These are phyloP conservation scores for Camponotus vicinus DNA, from an alignment of 1,140 invertebrate species.

Conservation along the genomic window DNA sequence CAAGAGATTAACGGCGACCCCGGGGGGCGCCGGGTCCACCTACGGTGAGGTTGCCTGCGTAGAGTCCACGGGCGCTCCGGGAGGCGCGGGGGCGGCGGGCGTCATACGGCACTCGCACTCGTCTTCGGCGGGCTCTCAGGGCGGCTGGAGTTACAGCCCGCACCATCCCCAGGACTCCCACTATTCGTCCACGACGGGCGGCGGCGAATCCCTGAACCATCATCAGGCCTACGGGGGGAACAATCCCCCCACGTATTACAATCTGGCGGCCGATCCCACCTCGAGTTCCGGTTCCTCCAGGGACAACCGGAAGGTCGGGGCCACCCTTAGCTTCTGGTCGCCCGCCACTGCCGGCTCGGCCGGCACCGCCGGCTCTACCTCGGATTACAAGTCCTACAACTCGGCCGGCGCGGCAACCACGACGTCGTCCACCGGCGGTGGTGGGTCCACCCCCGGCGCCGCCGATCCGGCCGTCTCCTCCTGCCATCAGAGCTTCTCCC, in stretches of 20 bases:
- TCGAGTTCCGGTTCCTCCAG: constrained; percentile 84
- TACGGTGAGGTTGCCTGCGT: constrained; percentile 88
- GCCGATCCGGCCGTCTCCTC: constrained; percentile 87
- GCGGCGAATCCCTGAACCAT: constrained; percentile 87
- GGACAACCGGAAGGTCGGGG: constrained; percentile 87
- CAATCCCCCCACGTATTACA: constrained; percentile 92
- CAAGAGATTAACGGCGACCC: constrained; percentile 89
- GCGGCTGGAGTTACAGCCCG: constrained; percentile 84
- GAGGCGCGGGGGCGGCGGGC: constrained; percentile 82
- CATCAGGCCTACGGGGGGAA: constrained; percentile 89
- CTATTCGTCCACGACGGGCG: constrained; percentile 81
- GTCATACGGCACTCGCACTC: constrained; percentile 92
- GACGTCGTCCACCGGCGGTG: constrained; percentile 88
- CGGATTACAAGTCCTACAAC: constrained; percentile 89
- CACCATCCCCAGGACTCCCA: constrained; percentile 85
- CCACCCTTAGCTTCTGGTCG: constrained; percentile 90
- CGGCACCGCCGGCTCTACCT: constrained; percentile 84
- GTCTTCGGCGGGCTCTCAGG: constrained; percentile 89
- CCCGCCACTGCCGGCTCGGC: constrained; percentile 86
- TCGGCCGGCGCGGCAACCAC: constrained; percentile 85
- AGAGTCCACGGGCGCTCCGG: constrained; percentile 84
- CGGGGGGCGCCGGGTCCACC: constrained; percentile 78
- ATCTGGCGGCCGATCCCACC: constrained; percentile 89
- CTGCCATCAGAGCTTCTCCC: constrained; percentile 91
- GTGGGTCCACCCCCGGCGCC: constrained; percentile 88